Base-by-base conservation (phyloP, 1,140 invertebrate species). In the Dendroctonus valens region DNA sequence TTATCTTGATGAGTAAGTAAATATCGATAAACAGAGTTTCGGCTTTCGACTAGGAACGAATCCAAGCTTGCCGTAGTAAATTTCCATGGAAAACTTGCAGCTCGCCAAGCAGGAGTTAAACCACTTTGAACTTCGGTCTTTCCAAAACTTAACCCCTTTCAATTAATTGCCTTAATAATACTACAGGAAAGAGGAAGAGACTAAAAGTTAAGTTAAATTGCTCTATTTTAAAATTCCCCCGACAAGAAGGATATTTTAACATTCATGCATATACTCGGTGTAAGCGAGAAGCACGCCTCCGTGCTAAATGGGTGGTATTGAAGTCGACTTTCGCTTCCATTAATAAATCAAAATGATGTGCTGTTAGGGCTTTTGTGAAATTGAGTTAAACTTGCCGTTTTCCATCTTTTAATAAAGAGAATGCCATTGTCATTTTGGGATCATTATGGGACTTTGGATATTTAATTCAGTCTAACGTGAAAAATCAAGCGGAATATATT, bases 111-210 rank as follows among this genome's bases (percentile, higher is more conserved):
- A 26, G 26, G 1, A 26, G 26, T 26, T 26, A 26, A 26, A 26
- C 26, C 3, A 26, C 26, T 26, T 26, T 26, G 26, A 26, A 26
- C 26, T 26, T 26, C 26, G 26, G 26, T 26, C 26, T 26, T 41
- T 52, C 26, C n/a, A 37, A 26, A 57, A 52, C 55, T 57, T 59
- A 39, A 52, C 53, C 63, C 63, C 39, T 65, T 65, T 59, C 49
- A 65, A 59, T 65, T 65, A 65, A 65, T 65, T 65, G 48, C 55
- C 41, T 59, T 65, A 65, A 65, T 65, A 65, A 58, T 65, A 57
- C 62, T 57, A 57, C 42, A 57, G 44, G 41, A 55, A 65, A 38
- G 48, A 59, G 55, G 63, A 65, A 52, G 63, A 41, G 63, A 65
- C 63, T 65, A 38, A 44, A 65, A 65, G 41, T 65, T 59, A 65